Evolutionary conservation across 2,113 vertebrate species (phyloP), one percentile per base, ranked within the genome.

Genomic region (Coptodon rendalli): DNA sequence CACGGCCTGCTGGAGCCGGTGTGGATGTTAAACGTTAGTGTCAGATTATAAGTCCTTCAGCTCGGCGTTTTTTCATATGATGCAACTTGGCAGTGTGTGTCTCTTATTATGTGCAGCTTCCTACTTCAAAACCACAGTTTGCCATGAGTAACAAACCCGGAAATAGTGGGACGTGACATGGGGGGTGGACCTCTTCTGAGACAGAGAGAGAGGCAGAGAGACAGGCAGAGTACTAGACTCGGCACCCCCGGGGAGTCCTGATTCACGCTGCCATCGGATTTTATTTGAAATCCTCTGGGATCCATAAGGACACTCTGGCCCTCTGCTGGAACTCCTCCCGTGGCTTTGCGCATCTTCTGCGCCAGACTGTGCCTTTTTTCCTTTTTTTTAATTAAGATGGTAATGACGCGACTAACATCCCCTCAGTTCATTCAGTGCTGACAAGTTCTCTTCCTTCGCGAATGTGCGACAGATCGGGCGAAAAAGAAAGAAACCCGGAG

Each of bases 131-230:
- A 83, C 78, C 86, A 86, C 81, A 87, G n/a, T 82, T 84, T 92
- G 68, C 54, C 81, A 81, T 57, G 84, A 82, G 84, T 73, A 57
- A 88, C 36, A 90, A 93, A 96, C 96, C 95, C 95, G 96, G 96
- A 97, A 96, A 92, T 90, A 86, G 78, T 27, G 61, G 66, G 87
- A 81, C 13, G 89, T 6, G 59, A 80, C 66, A 56, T 27, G 85
- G 71, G 36, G 61, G 34, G 83, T 85, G 88, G 88, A 85, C 83
- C 52, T 87, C 34, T 45, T 40, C 13, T 66, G 50, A 43, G 59
- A 76, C 57, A 84, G 40, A 57, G 53, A 80, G 57, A 86, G 76
- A 66, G 34, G 85, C 83, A 89, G 83, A 57, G 82, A 86, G 80
- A 78, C 52, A 83, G 80, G 76, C 50, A 89, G 84, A 13, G 78